Evolutionary conservation across 2,113 vertebrate species (phyloP), one percentile per base, ranked within the genome.

Genomic region (Chionis minor): DNA sequence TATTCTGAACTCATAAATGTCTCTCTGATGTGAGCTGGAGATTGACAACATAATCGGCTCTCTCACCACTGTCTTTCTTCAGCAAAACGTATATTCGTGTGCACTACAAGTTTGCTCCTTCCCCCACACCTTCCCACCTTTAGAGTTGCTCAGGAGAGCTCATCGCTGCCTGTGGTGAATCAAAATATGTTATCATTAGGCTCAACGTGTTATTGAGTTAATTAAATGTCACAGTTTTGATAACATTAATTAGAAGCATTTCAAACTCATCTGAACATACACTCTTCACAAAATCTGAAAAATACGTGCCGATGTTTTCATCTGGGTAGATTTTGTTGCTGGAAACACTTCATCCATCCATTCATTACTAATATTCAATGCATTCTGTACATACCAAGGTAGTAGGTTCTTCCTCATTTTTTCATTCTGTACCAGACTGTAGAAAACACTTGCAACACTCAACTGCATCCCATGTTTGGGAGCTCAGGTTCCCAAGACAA

Each of bases 161-260:
- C 94, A 63, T 70, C 84, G 19, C 78, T 74, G 61, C 97, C 96
- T 58, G 82, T 63, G 15, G 88, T 92, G 96, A 90, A 96, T 86
- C 90, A 91, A 96, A 98, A 97, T 89, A 81, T 96, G 96, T 96
- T 97, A 97, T 96, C 97, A 98, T 97, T 94, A 97, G 90, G 78
- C 94, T 96, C 96, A 97, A 98, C 2, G 3, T 97, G 96, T 97
- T 97, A 97, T 81, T 94, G 95, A 94, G 97, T 98, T 98, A 98
- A 98, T 98, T 98, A 98, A 98, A 98, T 98, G 98, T 97, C 97
- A 98, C 72, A 92, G 95, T 96, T 98, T 69, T 96, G 97, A 98
- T 97, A 96, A 95, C 94, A 89, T 97, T 97, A 98, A 98, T 97
- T 97, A 98, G 94, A 93, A 91, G 63, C 21, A 18, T 97, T 95